These are phyloP conservation scores for Sepioteuthis lessoniana DNA, from an alignment of 2,888 invertebrate genomes.

Conservation along the genomic window DNA sequence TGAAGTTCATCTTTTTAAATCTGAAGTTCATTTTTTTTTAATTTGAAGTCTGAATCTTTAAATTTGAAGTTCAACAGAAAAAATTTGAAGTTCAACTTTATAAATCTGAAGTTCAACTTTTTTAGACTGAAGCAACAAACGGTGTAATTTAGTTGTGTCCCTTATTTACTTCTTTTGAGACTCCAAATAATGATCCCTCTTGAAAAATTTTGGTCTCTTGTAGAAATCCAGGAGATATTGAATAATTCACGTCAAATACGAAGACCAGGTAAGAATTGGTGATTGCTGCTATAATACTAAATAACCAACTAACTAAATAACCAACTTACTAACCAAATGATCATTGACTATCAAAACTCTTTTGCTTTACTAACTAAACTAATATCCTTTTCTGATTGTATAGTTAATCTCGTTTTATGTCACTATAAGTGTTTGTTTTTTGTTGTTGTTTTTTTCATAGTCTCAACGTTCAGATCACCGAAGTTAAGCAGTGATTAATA, in stretches of 20 bases:
- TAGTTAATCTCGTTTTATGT: too few species aligned
- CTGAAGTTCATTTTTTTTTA: too few species aligned
- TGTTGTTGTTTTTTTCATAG: too few species aligned
- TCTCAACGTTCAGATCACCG: too few species aligned
- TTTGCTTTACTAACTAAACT: not conserved
- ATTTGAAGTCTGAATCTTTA: too few species aligned
- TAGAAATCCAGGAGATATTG: constrained; percentile 46
- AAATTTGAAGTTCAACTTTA: too few species aligned
- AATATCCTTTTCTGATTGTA: not conserved
- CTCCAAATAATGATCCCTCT: not conserved
- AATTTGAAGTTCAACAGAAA: too few species aligned
- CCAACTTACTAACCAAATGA: not conserved
- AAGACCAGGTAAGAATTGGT: constrained; percentile 39
- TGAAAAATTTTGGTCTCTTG: not conserved
- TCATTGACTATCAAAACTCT: not conserved
- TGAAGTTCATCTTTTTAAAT: too few species aligned
- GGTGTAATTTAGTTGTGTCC: not conserved
- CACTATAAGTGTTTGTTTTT: too few species aligned
- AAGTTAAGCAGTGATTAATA: too few species aligned
- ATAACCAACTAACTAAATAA: not conserved
- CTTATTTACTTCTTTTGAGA: not conserved
- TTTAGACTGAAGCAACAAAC: too few species aligned
- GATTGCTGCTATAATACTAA: not conserved
- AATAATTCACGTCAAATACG: not conserved
- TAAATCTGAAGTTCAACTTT: too few species aligned